Base-by-base conservation (phyloP, 2,113 vertebrate genomes). In the Melanerpes formicivorus region DNA sequence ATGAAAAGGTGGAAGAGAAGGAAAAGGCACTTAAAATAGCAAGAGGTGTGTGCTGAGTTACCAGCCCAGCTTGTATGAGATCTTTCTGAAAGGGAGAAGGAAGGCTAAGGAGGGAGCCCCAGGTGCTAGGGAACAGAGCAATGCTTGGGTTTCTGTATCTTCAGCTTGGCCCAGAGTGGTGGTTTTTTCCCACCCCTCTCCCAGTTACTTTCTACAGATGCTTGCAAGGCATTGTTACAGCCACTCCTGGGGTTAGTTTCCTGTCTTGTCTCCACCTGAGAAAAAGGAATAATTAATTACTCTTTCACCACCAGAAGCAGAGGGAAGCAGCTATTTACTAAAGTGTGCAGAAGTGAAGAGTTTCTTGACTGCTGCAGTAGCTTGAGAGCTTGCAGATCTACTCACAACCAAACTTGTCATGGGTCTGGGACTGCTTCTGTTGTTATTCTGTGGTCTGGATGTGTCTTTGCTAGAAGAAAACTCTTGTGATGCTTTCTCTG, bases 1-100 rank as follows among this genome's bases (percentile, higher is more conserved):
- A 96, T 54, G 98, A 98, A 66, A 98, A 96, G 44, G 30, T 37
- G 22, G 97, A 97, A 90, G 96, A 87, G 76, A 98, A 97, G 90
- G 76, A 93, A 74, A 97, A 96, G 75, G 56, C 79, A 12, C 80
- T 86, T 62, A 97, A 97, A 90, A 86, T 86, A 74, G 56, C 93
- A 42, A 42, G 88, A 75, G 96, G 97, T 97, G 29, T 29, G 92
- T 92, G 44, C 40, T 29, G 22, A 58, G 11, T 56, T 77, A 6
- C 18, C 23, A 37, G 72, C 44, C 21, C 3, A 27, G 15, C 25
- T 66, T 11, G 7, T 14, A 9, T 2, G 30, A 23, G 14, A 56
- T 63, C 70, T 80, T 73, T 80, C 9, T 77, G 56, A 23, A 74
- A 81, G 3, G 25, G 18, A 60, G 48, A 50, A 2, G 18, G 25